Evolutionary conservation across 2,888 invertebrate genomes (phyloP).

Genomic region (Imbricaverruca yamaguchii): DNA sequence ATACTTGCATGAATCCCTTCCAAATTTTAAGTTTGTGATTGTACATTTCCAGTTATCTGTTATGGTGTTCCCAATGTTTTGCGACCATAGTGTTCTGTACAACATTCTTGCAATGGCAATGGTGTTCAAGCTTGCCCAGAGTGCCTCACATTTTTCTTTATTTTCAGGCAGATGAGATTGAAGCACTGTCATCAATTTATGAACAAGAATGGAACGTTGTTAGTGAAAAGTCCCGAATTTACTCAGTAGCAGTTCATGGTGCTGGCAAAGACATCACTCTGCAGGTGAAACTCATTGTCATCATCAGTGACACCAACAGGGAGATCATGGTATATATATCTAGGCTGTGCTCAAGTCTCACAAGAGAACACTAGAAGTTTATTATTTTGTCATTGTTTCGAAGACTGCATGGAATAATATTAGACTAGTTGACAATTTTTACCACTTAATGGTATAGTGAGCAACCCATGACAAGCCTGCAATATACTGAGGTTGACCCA

Average conservation of each 20-base stretch:
- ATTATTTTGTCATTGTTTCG: too few species aligned
- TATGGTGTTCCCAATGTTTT: neutral
- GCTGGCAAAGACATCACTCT: slow-evolving; percentile 24
- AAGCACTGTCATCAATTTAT: slow-evolving; percentile 32
- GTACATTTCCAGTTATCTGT: neutral
- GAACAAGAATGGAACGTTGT: slow-evolving; percentile 31
- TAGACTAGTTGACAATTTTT: too few species aligned
- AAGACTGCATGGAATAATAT: too few species aligned
- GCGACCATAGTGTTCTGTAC: neutral
- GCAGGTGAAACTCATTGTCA: slow-evolving; percentile 19
- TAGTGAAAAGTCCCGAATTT: slow-evolving; percentile 25
- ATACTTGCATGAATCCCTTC: too few species aligned
- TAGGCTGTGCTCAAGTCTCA: too few species aligned
- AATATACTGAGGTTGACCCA: too few species aligned
- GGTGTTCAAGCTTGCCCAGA: too few species aligned
- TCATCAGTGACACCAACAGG: too few species aligned
- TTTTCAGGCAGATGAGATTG: slow-evolving; percentile 31
- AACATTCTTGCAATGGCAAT: neutral
- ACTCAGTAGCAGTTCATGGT: slow-evolving; percentile 27
- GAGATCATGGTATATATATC: too few species aligned
- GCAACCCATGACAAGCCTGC: too few species aligned
- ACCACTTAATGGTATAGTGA: too few species aligned
- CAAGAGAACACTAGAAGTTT: too few species aligned
- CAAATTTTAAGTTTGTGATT: neutral
- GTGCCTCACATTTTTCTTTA: neutral